A percentile compares a stretch with the other conserved stretches of the same genome.
phyloP scores from a whole-genome alignment of 2,113 vertebrate genomes.

The Macquaria ambigua region DNA sequence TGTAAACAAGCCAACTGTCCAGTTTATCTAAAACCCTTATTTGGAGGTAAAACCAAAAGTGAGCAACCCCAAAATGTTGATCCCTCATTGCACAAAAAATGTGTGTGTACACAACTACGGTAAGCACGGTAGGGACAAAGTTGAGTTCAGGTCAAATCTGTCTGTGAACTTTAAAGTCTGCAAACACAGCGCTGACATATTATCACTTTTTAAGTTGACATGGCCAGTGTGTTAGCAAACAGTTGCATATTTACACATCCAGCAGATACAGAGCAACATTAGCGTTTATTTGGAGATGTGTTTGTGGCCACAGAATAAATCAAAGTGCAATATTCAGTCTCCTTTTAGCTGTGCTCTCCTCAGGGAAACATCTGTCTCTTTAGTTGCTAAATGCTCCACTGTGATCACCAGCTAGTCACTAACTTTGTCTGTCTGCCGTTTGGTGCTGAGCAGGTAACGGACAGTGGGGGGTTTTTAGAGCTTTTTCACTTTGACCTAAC shows the following conservation, averaged over 20 bases:
- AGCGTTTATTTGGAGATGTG: neutral
- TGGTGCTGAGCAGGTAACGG: no score
- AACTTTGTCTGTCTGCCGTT: no score
- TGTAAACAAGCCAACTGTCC: neutral
- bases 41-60: neutral
- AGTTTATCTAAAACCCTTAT: neutral
- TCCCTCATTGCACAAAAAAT: neutral
- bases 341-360: neutral
- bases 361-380: conserved; percentile 12
- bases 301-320: neutral
- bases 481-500: neutral
- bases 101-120: no score
- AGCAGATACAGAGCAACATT: neutral
- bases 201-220: neutral
- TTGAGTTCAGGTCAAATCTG: neutral
- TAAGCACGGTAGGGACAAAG: no score
- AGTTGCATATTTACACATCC: neutral
- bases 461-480: no score
- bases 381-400: conserved; percentile 28
- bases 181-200: neutral
- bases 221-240: neutral
- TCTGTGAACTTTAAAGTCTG: no score
- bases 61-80: no score
- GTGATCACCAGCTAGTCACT: neutral
- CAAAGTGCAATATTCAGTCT: conserved; percentile 2